Base-by-base conservation (phyloP, 2,888 invertebrate genomes). In the Taphrorychus bicolor region DNA sequence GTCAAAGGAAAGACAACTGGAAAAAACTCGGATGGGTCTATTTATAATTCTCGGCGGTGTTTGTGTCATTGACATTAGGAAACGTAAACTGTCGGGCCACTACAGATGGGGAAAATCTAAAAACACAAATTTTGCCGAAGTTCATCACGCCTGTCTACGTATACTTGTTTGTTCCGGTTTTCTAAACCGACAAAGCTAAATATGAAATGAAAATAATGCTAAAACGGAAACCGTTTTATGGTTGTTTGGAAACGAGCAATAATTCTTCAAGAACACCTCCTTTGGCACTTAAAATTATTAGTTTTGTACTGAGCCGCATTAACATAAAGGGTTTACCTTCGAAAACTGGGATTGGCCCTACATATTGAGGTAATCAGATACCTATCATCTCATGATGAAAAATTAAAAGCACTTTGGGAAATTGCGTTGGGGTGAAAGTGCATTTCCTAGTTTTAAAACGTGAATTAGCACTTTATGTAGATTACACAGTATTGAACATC, bases 11-110 rank as follows among this genome's bases (percentile, higher is more conserved):
- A 16, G 45, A 45, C 7, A n/a, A 18, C 17, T 19, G 19, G 52
- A 52, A 53, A 54, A 22, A 45, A 59, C n/a, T 53, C 24, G 52
- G 58, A 19, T 16, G 11, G 32, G 32, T 61, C 69, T 69, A 69
- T 69, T 69, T 66, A 69, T 69, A 69, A 52, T 62, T 58, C 54
- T 11, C 23, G 23, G 16, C 23, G 51, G 40, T 59, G 59, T 69
- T 66, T 69, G 69, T 69, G 69, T 69, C 69, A 62, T 69, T 69
- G 69, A 69, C 69, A 69, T 66, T 62, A 59, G 59, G 52, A 58
- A 52, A 59, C 52, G 62, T 66, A 66, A 66, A 66, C 56, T 56
- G 41, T 16, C 48, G 57, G 54, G 59, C 22, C 48, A 16, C 45
- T 42, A 45, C 18, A 32, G 62, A n/a, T n/a, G n/a, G n/a, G n/a